These are phyloP conservation scores for Drosophila athabasca DNA, from an alignment of 1,140 invertebrate genomes.

Conservation along the genomic window DNA sequence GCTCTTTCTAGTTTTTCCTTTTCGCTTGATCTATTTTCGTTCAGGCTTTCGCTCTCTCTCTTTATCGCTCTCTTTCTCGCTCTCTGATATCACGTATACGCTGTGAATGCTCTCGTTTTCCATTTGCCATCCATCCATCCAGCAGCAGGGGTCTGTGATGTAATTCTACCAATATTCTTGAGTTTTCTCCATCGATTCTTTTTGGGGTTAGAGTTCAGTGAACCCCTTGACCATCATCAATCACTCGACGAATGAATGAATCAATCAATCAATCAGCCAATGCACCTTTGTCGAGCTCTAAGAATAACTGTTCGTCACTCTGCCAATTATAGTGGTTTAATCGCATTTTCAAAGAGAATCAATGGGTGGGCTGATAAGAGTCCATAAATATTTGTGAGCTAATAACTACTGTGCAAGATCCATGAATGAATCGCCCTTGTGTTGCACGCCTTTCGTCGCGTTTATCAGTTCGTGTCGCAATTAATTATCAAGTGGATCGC, in stretches of 20 bases:
- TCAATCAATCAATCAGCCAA: too few species aligned
- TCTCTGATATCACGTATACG: constrained; percentile 57
- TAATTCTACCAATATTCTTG: constrained; percentile 42
- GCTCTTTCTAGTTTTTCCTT: constrained; percentile 53
- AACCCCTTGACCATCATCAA: constrained; percentile 24
- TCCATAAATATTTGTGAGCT: constrained; percentile 40
- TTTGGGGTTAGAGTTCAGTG: constrained; percentile 10
- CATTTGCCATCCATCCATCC: constrained; percentile 30
- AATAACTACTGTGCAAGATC: constrained; percentile 9
- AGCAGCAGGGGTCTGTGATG: constrained; percentile 30
- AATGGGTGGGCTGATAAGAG: constrained; percentile 29
- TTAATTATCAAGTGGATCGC: constrained; percentile 27
- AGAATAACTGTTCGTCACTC: constrained; percentile 25
- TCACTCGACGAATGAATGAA: constrained; percentile 5
- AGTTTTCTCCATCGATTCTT: not conserved
- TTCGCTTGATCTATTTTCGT: constrained; percentile 77
- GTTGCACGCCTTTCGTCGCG: constrained; percentile 19
- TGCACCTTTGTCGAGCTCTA: constrained; percentile 12
- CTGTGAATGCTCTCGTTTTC: constrained; percentile 46
- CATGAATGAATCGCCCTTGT: constrained; percentile 45
- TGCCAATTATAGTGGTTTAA: constrained; percentile 31
- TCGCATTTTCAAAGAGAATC: constrained; percentile 22
- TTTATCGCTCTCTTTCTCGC: not conserved
- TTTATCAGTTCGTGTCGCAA: constrained; percentile 16
- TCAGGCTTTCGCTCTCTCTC: constrained; percentile 16